A percentile compares a stretch with the other conserved stretches of the same genome.
These are phyloP conservation scores for Melieria picta DNA, from an alignment of 2,888 invertebrate genomes.

Conservation along the genomic window DNA sequence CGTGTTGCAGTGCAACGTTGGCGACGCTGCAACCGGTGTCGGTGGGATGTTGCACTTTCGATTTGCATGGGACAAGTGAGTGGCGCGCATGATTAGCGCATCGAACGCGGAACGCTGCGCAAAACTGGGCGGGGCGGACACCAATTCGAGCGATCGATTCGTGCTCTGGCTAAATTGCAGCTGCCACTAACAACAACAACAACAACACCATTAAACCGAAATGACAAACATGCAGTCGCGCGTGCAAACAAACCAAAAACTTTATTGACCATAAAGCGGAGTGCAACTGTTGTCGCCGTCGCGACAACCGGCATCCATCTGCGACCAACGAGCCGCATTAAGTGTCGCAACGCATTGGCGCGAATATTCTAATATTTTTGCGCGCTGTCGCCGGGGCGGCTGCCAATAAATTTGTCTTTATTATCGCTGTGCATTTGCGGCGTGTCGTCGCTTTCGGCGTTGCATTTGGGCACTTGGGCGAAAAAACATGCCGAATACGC, in stretches of 20 bases:
- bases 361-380: no score
- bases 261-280: not conserved
- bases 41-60: constrained; percentile 14
- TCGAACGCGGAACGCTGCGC: constrained; percentile 1
- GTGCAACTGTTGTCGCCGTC: not conserved
- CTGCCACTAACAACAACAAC: no score
- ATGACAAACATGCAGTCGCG: not conserved
- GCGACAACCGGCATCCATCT: no score
- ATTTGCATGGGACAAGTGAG: constrained; percentile 15
- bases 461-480: constrained; percentile 6
- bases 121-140: not conserved
- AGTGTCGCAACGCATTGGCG: no score
- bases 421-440: not conserved
- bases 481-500: constrained; percentile 25
- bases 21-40: no score
- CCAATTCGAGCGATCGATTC: no score
- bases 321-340: no score
- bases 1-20: not conserved
- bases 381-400: no score
- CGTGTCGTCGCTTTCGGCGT: constrained; percentile 5
- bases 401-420: no score
- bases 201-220: no score
- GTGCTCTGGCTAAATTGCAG: no score
- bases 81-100: constrained; percentile 4
- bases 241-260: constrained; percentile 1